These are phyloP conservation scores for Scalopus aquaticus DNA, from an alignment of 2,113 vertebrate species.

Conservation along the genomic window DNA sequence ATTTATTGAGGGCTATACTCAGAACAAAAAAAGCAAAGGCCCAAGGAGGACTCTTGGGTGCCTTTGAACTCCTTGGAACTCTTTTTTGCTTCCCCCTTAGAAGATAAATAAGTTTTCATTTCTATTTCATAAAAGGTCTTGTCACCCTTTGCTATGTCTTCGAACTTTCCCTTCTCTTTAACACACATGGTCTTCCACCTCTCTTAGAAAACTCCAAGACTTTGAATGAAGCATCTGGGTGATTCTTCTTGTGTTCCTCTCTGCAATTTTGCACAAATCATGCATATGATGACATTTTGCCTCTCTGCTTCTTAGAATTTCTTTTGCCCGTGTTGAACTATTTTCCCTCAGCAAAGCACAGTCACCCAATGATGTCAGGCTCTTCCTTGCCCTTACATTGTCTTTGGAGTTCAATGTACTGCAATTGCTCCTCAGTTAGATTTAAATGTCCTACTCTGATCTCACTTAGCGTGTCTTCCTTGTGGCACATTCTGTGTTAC, in stretches of 20 bases:
- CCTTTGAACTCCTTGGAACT: background rate
- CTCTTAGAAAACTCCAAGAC: background rate
- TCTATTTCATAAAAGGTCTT: background rate
- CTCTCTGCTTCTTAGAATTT: background rate
- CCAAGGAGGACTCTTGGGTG: background rate
- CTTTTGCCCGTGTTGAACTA: background rate
- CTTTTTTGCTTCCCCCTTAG: background rate
- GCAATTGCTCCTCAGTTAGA: background rate
- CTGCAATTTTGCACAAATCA: too few relatives aligned
- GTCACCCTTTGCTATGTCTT: background rate
- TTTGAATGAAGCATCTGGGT: too few relatives aligned
- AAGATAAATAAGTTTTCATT: background rate
- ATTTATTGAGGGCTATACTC: too few relatives aligned
- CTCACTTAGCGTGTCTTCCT: background rate
- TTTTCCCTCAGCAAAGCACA: background rate
- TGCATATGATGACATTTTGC: background rate
- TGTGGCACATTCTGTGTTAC: background rate
- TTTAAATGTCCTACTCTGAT: background rate
- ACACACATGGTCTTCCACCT: background rate
- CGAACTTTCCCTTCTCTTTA: background rate
- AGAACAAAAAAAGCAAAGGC: background rate
- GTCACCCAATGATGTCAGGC: background rate
- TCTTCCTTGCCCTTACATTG: too few relatives aligned
- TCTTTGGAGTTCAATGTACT: background rate
- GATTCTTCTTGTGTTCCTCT: too few relatives aligned